phyloP scores from a whole-genome alignment of 2,113 vertebrate species.

The Salminus brasiliensis region DNA sequence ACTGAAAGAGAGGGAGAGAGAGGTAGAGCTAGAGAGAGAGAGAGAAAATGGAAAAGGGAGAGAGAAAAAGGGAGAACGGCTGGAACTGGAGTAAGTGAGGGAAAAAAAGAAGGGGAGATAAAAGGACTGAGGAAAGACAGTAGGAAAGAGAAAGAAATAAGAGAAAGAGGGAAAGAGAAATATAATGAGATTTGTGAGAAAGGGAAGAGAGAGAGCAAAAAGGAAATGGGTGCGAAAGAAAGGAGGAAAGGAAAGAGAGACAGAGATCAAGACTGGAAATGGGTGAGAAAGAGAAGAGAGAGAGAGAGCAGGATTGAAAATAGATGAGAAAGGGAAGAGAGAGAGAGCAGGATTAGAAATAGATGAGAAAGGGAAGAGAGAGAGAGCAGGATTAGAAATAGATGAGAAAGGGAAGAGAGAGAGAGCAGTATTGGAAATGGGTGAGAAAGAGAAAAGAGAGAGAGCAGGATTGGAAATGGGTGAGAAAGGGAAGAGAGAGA shows the following conservation, averaged over 20 bases:
- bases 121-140: neutral
- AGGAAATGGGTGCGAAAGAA: too few species aligned
- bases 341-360: neutral
- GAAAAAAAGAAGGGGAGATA: neutral
- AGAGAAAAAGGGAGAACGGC: too few species aligned
- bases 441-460: too few species aligned
- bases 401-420: neutral
- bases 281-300: neutral
- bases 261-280: neutral
- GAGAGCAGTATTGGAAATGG: neutral
- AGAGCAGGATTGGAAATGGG: too few species aligned
- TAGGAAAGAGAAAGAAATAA: neutral
- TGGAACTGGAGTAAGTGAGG: too few species aligned
- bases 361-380: neutral
- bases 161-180: neutral
- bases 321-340: too few species aligned
- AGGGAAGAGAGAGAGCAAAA: too few species aligned
- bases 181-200: neutral
- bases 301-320: neutral
- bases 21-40: neutral
- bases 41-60: neutral
- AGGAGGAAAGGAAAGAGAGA: neutral
- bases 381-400: neutral
- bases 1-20: neutral
- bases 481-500: neutral